phyloP scores from a whole-genome alignment of 2,113 vertebrate genomes.

The Noturus placidus region DNA sequence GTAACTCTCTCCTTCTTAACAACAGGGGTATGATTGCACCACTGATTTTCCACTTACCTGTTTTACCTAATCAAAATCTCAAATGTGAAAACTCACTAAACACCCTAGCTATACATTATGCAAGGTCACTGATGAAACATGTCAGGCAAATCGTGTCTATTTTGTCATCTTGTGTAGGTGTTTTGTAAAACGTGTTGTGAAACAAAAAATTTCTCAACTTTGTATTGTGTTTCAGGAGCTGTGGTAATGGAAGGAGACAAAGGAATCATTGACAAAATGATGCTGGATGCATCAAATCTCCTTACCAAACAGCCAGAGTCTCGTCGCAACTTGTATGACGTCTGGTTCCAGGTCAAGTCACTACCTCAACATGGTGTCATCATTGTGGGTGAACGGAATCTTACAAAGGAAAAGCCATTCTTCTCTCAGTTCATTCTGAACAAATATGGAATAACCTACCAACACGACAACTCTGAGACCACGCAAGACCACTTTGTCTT shows the following conservation, averaged over 20 bases:
- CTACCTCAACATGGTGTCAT: slow-evolving; percentile 81
- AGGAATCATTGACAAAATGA: slow-evolving; percentile 77
- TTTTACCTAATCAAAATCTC: not conserved
- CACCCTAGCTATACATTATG: not conserved
- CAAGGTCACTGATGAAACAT: not conserved
- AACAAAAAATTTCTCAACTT: slow-evolving; percentile 13
- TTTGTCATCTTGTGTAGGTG: not conserved
- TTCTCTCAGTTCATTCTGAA: slow-evolving; percentile 86
- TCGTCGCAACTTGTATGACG: slow-evolving; percentile 76
- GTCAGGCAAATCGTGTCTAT: not conserved
- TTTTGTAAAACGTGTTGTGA: not conserved
- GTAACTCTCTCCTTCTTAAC: slow-evolving; percentile 75
- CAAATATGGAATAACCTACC: slow-evolving; percentile 81
- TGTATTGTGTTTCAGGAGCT: slow-evolving; percentile 68
- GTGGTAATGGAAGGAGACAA: slow-evolving; percentile 79
- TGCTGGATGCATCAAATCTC: slow-evolving; percentile 86
- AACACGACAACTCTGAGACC: slow-evolving; percentile 86
- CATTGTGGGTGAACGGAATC: slow-evolving; percentile 79
- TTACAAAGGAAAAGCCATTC: slow-evolving; percentile 83
- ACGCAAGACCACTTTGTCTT: slow-evolving; percentile 79
- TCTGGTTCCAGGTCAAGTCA: slow-evolving; percentile 84
- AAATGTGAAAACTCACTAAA: not conserved
- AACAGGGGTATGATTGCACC: slow-evolving; percentile 78
- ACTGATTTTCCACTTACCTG: not conserved
- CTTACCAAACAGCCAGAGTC: slow-evolving; percentile 76